Evolutionary conservation across 2,888 invertebrate genomes (phyloP), one percentile per base, ranked within the genome.

Genomic region (Leucozona laternaria): DNA sequence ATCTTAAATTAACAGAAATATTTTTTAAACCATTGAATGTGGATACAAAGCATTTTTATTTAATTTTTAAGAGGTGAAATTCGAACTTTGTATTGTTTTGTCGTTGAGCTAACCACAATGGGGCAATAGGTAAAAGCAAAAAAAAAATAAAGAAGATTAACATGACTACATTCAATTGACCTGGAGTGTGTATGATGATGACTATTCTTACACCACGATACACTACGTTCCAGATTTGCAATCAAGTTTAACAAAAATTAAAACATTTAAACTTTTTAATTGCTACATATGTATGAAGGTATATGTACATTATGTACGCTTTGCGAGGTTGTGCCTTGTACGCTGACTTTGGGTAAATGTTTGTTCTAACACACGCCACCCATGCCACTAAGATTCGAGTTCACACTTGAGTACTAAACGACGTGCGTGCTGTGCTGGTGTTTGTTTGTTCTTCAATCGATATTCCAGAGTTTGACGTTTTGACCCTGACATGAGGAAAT

Each of bases 241-340:
- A 81, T 62, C 50, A 77, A 72, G 71, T 72, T 72, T 71, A 66
- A 50, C 20, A 11, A 77, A 57, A 64, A 66, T 71, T 72, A 64
- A 37, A 80, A 68, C 70, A 48, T 77, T 71, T 77, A 40, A 77
- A 77, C 77, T 77, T 82, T 82, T 72, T 72, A 82, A 82, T 77
- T 77, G 81, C 48, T 48, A 48, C 45, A 70, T 45, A 45, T 10
- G 10, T 45, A 43, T n/a, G n/a, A n/a, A n/a, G n/a, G n/a, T n/a
- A n/a, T n/a, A n/a, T 10, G 8, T 53, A 60, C 75, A 75, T 76
- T 60, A 22, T 37, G 0, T 4, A 2, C 6, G 3, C 5, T 15
- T 25, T 13, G 13, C 1, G 11, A 25, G 28, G n/a, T 20, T 20
- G 57, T 57, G 17, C 31, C 7, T 15, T 31, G 17, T 31, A 11